Evolutionary conservation across 2,888 invertebrate species (phyloP), one percentile per base, ranked within the genome.

Genomic region (Xestia xanthographa): DNA sequence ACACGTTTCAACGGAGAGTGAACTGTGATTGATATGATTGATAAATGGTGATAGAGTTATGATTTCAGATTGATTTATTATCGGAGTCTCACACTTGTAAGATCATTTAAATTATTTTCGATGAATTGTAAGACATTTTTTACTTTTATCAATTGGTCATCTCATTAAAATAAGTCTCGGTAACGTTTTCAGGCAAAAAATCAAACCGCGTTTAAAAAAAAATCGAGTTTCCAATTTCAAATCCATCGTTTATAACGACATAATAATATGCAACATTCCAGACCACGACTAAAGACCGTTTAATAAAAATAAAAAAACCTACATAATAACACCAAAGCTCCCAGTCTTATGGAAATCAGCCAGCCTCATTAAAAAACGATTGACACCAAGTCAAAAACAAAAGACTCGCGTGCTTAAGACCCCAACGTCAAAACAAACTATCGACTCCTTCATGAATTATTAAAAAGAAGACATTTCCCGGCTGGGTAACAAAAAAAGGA

Each of bases 361-460:
- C 4, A 62, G 71, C 50, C 78, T 81, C 79, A 79, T 82, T 72
- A 74, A 80, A 80, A 78, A 80, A 72, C 74, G 45, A 82, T 77
- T 79, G 67, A 78, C 76, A 75, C 68, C 62, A 72, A 66, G 67
- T 72, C 72, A 69, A 78, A 79, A 77, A 78, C 65, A 80, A 79
- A 73, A 60, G 48, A 74, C 71, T 67, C 56, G 48, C 68, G 41
- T n/a, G 41, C 58, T 67, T 67, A 69, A 71, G 69, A 77, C 63
- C 63, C 78, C 43, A 53, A 79, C 75, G 72, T 78, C 84, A 82
- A 83, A 84, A 86, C 80, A 82, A 87, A 88, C 87, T 90, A 92
- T 91, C 85, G 90, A 89, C 88, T 84, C 82, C 80, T 90, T 92
- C 93, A 93, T 94, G 93, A 94, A 94, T 94, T 93, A 94, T 94